Conservation (phyloP, 2,888 invertebrate species). For the Onthophagus sagittarius region DNA sequence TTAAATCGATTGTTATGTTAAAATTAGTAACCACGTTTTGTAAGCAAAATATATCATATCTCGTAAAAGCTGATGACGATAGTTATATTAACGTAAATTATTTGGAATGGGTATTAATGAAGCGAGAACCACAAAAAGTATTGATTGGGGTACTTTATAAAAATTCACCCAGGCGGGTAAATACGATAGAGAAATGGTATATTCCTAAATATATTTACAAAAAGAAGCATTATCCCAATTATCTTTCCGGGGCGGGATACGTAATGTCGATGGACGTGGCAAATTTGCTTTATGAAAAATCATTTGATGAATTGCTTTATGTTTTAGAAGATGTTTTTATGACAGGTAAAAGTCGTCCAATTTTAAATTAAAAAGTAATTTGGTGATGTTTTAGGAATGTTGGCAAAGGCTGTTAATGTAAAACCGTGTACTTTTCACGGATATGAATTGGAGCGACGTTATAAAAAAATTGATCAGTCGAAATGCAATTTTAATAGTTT, state of each 20-base stretch:
- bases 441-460: too few species aligned
- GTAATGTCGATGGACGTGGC: slow-evolving; percentile 66
- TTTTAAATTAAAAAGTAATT: too few species aligned
- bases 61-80: slow-evolving; percentile 85
- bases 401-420: too few species aligned
- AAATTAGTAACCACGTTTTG: slow-evolving; percentile 76
- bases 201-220: slow-evolving; percentile 75
- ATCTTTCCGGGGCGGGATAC: slow-evolving; percentile 78
- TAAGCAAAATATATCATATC: slow-evolving; percentile 52
- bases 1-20: slow-evolving; percentile 80
- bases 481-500: too few species aligned
- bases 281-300: slow-evolving; percentile 60
- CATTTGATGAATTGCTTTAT: slow-evolving; percentile 64
- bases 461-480: too few species aligned
- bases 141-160: slow-evolving; percentile 59
- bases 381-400: too few species aligned
- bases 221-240: slow-evolving; percentile 69
- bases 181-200: slow-evolving; percentile 44
- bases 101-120: slow-evolving; percentile 48
- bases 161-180: not conserved
- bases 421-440: too few species aligned
- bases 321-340: slow-evolving; percentile 76
- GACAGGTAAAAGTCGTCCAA: slow-evolving; percentile 52
- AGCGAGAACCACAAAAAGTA: slow-evolving; percentile 47
- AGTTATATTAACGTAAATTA: slow-evolving; percentile 78